A percentile compares a stretch with the other conserved stretches of the same genome.
Evolutionary conservation across 2,113 vertebrate genomes (phyloP).

Genomic region (Numenius arquata): DNA sequence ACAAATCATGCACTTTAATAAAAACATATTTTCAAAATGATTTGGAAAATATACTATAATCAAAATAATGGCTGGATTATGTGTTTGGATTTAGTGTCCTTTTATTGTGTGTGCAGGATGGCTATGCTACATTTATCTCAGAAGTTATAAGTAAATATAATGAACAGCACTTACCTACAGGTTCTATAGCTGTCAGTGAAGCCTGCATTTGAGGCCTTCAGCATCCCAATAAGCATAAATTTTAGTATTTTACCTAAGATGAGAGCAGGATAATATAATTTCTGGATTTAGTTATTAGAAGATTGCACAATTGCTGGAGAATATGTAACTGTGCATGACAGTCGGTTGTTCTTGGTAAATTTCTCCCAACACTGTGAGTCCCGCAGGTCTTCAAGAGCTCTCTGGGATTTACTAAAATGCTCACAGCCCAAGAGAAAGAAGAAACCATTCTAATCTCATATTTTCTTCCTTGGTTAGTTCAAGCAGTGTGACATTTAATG

Average conservation of each 20-base stretch:
- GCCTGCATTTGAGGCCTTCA: neutral
- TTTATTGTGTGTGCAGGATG: neutral
- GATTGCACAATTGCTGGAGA: neutral
- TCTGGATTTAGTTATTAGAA: neutral
- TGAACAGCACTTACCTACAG: neutral
- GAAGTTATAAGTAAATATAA: neutral
- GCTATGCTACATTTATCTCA: neutral
- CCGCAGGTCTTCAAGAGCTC: neutral
- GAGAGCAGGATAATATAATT: neutral
- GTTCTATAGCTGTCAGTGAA: neutral
- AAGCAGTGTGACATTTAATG: neutral
- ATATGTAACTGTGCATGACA: neutral
- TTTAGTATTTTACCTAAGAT: neutral
- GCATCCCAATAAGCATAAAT: neutral
- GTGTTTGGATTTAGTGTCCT: neutral
- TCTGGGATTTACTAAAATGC: neutral
- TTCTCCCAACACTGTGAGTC: neutral
- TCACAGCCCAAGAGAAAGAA: neutral
- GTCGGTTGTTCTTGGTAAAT: neutral
- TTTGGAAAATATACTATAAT: neutral
- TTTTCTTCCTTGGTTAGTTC: neutral
- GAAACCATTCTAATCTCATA: neutral
- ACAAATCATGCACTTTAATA: neutral
- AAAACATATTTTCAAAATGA: neutral
- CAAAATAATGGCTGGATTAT: constrained; percentile 11